These are phyloP conservation scores for Glaucopsyche alexis DNA, from an alignment of 2,888 invertebrate species.

Conservation along the genomic window DNA sequence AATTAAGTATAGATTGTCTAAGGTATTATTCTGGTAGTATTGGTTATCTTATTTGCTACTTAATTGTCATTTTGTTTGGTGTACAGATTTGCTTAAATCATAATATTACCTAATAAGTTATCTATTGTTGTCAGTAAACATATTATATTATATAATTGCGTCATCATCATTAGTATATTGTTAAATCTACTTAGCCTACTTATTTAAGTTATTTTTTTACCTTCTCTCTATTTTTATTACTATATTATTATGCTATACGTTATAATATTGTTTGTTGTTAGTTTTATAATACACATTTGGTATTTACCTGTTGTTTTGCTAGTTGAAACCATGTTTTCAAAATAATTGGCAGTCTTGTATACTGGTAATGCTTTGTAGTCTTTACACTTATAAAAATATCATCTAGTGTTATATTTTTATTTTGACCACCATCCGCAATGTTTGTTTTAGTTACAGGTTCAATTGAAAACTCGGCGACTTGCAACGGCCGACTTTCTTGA, in stretches of 20 bases:
- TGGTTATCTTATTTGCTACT: too few species aligned
- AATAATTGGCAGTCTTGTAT: conserved; percentile 90
- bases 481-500: conserved; percentile 72
- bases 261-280: neutral
- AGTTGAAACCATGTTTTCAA: conserved; percentile 97
- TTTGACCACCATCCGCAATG: conserved; percentile 61
- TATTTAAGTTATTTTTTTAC: neutral
- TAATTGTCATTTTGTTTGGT: too few species aligned
- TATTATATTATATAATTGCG: neutral
- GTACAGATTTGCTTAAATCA: too few species aligned
- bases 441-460: conserved; percentile 76
- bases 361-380: conserved; percentile 93
- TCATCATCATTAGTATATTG: neutral
- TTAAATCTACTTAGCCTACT: neutral
- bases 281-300: neutral
- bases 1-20: too few species aligned
- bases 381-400: conserved; percentile 98
- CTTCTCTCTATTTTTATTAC: neutral
- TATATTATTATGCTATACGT: neutral
- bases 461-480: conserved; percentile 68
- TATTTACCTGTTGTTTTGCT: conserved; percentile 91
- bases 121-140: neutral
- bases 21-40: too few species aligned
- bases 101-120: neutral
- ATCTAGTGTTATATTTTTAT: conserved; percentile 84